phyloP scores from a whole-genome alignment of 2,888 invertebrate species.

The Steromphala cineraria region DNA sequence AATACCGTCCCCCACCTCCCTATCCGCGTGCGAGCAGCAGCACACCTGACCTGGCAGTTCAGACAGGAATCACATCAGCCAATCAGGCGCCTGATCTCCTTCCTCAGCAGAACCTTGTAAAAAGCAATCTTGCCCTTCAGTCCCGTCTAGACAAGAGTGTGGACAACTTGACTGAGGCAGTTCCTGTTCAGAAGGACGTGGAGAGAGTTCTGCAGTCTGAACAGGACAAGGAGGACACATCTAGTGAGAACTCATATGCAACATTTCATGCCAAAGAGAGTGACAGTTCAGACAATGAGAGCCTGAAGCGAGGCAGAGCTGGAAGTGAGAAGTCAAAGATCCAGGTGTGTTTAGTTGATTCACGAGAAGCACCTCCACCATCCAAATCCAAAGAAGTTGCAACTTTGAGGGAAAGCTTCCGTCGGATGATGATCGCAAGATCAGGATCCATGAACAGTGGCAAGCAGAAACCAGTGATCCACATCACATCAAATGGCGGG shows the following conservation, averaged over 20 bases:
- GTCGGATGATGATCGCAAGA: slow-evolving; percentile 65
- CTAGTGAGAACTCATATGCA: slow-evolving; percentile 66
- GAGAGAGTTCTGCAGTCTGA: neutral
- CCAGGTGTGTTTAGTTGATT: slow-evolving; percentile 63
- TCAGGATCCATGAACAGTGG: slow-evolving; percentile 42
- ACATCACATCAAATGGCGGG: neutral
- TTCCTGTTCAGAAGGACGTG: slow-evolving; percentile 44
- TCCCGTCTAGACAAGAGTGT: slow-evolving; percentile 57
- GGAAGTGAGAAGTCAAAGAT: slow-evolving; percentile 56
- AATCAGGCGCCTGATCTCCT: slow-evolving; percentile 75
- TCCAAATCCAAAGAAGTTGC: slow-evolving; percentile 67
- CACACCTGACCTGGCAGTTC: slow-evolving; percentile 86
- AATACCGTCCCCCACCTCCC: slow-evolving; percentile 87
- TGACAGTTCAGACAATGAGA: slow-evolving; percentile 59
- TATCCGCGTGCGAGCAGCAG: slow-evolving; percentile 86
- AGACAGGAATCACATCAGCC: slow-evolving; percentile 47
- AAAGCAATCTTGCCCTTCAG: slow-evolving; percentile 47
- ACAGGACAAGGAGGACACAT: slow-evolving; percentile 58
- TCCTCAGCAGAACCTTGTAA: slow-evolving; percentile 77
- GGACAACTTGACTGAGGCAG: slow-evolving; percentile 54
- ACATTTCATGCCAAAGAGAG: slow-evolving; percentile 66
- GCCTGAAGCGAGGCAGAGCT: slow-evolving; percentile 47
- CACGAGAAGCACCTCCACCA: slow-evolving; percentile 65
- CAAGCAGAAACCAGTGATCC: slow-evolving; percentile 9
- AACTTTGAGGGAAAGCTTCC: slow-evolving; percentile 65